Percentiles rank a stretch among this genome's conserved stretches.
These are phyloP conservation scores for Labeo calbasu DNA, from an alignment of 2,797 vertebrate species.

Conservation along the genomic window DNA sequence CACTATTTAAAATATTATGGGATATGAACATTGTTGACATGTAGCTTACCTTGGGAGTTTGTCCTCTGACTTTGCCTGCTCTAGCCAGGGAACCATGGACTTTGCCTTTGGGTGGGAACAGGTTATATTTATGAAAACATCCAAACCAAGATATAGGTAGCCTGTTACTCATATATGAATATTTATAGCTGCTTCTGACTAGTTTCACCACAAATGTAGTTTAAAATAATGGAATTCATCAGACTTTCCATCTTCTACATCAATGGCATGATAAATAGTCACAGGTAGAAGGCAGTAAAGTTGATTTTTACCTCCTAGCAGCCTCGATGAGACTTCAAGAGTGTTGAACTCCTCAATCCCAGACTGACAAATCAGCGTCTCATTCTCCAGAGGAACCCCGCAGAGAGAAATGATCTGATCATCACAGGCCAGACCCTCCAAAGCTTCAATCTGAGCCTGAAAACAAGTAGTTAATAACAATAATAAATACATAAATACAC, in stretches of 20 bases:
- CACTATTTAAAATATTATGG: not conserved
- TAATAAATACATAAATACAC: not conserved
- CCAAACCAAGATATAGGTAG: not conserved
- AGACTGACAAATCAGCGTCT: conserved; percentile 38
- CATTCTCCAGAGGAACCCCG: conserved; percentile 17
- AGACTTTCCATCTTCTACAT: not conserved
- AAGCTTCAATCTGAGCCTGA: conserved; percentile 32
- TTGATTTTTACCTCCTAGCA: conserved; percentile 22
- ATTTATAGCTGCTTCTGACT: not conserved
- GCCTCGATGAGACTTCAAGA: conserved; percentile 66
- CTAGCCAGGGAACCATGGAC: conserved; percentile 79
- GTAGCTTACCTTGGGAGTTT: conserved; percentile 71
- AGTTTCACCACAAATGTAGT: not conserved
- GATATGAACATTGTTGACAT: not conserved
- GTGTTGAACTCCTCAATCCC: conserved; percentile 73
- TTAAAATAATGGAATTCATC: not conserved
- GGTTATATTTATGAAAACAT: conserved; percentile 8
- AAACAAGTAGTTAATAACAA: not conserved
- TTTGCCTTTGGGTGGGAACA: conserved; percentile 67
- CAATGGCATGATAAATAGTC: not conserved
- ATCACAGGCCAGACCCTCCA: conserved; percentile 37
- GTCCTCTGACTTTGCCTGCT: conserved; percentile 79
- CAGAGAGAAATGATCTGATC: conserved; percentile 32
- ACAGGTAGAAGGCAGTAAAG: not conserved
- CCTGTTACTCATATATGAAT: not conserved